These are phyloP conservation scores for Telmatherina bonti DNA, from an alignment of 2,797 vertebrate genomes.

Conservation along the genomic window DNA sequence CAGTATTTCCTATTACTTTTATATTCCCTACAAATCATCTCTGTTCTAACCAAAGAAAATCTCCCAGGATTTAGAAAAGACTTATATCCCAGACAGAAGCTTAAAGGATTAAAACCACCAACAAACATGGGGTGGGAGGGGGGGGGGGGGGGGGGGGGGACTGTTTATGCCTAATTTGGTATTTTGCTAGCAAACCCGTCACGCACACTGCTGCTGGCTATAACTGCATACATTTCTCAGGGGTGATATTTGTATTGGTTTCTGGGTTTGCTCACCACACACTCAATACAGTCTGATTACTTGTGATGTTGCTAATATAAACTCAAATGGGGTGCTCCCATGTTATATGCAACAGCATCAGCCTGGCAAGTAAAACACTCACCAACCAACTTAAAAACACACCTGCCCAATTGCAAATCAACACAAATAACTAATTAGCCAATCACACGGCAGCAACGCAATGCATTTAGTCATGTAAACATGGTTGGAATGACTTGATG, in stretches of 20 bases:
- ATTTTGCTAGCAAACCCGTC: neutral
- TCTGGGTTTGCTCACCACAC: too few relatives aligned
- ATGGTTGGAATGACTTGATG: too few relatives aligned
- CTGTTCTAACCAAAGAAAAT: neutral
- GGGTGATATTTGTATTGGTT: neutral
- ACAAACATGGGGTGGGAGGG: too few relatives aligned
- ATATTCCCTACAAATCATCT: neutral
- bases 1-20: neutral
- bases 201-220: neutral
- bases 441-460: too few relatives aligned
- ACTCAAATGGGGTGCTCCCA: neutral
- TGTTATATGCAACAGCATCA: neutral
- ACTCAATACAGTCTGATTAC: too few relatives aligned
- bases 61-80: neutral
- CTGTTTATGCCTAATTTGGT: neutral
- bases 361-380: too few relatives aligned
- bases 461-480: too few relatives aligned
- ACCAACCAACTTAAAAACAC: too few relatives aligned
- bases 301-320: neutral
- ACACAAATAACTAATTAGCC: too few relatives aligned
- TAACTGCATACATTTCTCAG: neutral
- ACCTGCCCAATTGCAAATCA: too few relatives aligned
- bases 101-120: conserved; percentile 3
- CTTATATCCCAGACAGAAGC: neutral
- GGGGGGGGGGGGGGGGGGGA: too few relatives aligned